phyloP scores from a whole-genome alignment of 2,888 invertebrate species.

The Smittia aterrima region DNA sequence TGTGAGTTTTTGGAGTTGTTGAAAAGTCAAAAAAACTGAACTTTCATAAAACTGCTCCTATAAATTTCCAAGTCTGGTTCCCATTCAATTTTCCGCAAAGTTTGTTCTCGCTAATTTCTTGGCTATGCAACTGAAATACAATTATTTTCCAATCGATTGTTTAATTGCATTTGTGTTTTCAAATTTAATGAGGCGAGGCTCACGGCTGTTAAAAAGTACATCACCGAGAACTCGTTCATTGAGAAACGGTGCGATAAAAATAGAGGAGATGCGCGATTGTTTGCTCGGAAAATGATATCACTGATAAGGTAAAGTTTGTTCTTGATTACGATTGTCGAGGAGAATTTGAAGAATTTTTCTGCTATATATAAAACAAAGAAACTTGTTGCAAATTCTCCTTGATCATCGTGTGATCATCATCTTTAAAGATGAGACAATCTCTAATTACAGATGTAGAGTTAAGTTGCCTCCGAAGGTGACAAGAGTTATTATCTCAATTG shows the following conservation, averaged over 20 bases:
- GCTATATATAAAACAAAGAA: too few species aligned
- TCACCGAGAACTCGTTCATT: neutral
- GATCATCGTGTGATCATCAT: neutral
- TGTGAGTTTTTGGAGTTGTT: too few species aligned
- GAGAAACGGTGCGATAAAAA: neutral
- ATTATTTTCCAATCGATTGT: neutral
- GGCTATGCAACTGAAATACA: neutral
- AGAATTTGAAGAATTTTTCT: neutral
- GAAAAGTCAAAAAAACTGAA: too few species aligned
- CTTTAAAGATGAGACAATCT: neutral
- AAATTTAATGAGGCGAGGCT: neutral
- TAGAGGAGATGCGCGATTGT: neutral
- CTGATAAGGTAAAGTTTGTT: neutral
- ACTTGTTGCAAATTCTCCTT: too few species aligned
- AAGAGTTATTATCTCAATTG: neutral
- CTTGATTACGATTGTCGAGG: neutral
- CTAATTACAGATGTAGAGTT: neutral
- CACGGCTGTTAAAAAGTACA: neutral
- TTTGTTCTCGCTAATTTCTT: neutral
- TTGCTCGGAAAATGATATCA: slow-evolving; percentile 4
- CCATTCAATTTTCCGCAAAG: too few species aligned
- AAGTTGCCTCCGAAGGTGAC: neutral
- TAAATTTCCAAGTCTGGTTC: too few species aligned
- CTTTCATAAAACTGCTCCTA: too few species aligned
- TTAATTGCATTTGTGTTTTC: neutral